Evolutionary conservation across 2,113 vertebrate species (phyloP), one percentile per base, ranked within the genome.

Genomic region (Ciconia stormi): DNA sequence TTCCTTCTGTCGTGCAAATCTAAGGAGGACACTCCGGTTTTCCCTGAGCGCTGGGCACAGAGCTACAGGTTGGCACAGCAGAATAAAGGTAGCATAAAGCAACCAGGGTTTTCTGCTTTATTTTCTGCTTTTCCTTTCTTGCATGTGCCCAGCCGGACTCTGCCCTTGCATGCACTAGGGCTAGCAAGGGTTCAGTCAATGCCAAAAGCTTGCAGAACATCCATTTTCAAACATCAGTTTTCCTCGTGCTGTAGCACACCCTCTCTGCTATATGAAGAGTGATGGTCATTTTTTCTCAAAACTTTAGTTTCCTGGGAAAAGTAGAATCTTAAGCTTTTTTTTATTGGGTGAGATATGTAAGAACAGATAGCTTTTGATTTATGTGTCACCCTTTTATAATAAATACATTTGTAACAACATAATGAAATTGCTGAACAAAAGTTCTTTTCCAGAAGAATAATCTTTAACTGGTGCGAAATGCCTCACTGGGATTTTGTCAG

Each of bases 391-490:
- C 96, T 96, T 98, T 96, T 93, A 79, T 97, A 97, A 97, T 73
- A 96, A 97, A 97, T 94, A 95, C 30, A n/a, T 96, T 97, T 97
- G 81, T 97, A 97, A 96, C 92, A 91, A 90, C 93, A 65, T 97
- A 96, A 98, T 98, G 97, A 97, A 98, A 97, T 96, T 97, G 96
- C 94, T 78, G 96, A 97, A 95, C 90, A 90, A 97, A 98, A 97
- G 93, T 97, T 97, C 91, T 97, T 97, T 98, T 98, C 93, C 93
- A 91, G 95, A 97, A 98, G 98, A 98, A 97, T 98, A 98, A 97
- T 98, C 96, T 98, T 96, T 96, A 97, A 95, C 98, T 96, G 96
- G 95, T 98, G 97, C 25, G 79, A 97, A 97, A 77, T 92, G 96
- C 94, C 96, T 95, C 79, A 42, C 95, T 97, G 93, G 98, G 97